A percentile compares a stretch with the other conserved stretches of the same genome.
Conservation (phyloP, 53 echinoderm and acorn worm genomes). For the Stichopus horrens region DNA sequence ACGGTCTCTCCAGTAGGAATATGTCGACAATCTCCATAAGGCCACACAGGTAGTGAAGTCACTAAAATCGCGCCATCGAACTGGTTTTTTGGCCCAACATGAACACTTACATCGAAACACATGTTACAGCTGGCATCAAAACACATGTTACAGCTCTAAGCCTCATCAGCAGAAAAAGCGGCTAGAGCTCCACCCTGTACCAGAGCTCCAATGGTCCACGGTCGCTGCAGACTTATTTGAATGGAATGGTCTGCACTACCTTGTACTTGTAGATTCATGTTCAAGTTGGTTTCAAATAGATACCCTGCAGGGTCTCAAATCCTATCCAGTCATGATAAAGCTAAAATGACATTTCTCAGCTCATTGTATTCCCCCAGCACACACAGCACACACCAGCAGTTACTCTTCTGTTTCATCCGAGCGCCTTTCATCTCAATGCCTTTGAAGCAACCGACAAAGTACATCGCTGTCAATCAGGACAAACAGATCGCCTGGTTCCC, state of each 20-base stretch:
- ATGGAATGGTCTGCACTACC: slow-evolving; percentile 55
- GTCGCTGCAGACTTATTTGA: slow-evolving; percentile 61
- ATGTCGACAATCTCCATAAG: slow-evolving; percentile 53
- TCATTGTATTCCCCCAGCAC: slow-evolving; percentile 35
- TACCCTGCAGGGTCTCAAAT: slow-evolving; percentile 13
- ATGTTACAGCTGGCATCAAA: slow-evolving; percentile 17
- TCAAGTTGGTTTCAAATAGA: slow-evolving; percentile 60
- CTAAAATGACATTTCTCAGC: slow-evolving; percentile 47
- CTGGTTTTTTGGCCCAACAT: slow-evolving; percentile 62
- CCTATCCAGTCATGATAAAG: slow-evolving; percentile 32
- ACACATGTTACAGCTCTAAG: slow-evolving; percentile 43
- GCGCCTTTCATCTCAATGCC: too few relatives aligned
- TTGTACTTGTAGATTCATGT: slow-evolving; percentile 53
- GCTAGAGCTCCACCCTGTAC: slow-evolving; percentile 22
- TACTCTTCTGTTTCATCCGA: too few relatives aligned
- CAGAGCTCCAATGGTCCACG: slow-evolving; percentile 46
- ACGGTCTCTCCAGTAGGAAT: slow-evolving; percentile 44
- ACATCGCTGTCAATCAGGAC: too few relatives aligned
- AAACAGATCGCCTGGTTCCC: too few relatives aligned
- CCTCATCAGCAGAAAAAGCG: slow-evolving; percentile 50
- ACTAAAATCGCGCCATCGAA: slow-evolving; percentile 59
- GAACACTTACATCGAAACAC: slow-evolving; percentile 47
- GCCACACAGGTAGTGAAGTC: slow-evolving; percentile 52
- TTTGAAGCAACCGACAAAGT: too few relatives aligned
- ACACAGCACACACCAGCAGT: too few relatives aligned